A percentile compares a stretch with the other conserved stretches of the same genome.
These are phyloP conservation scores for Rattus norvegicus DNA, from an alignment of 2,113 vertebrate genomes.

Conservation along the genomic window GRCr8 NC_086038.1:50366501-50367000, in stretches of 20 bases:
- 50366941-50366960: neutral
- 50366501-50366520: neutral
- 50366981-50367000: neutral
- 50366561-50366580: neutral
- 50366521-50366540: neutral
- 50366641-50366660: neutral
- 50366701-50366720: neutral
- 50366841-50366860: constrained; percentile 22
- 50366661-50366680: neutral
- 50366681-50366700: neutral
- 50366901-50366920: neutral
- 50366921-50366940: neutral
- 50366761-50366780: neutral
- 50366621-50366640: neutral
- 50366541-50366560: neutral
- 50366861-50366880: constrained; percentile 44
- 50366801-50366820: constrained; percentile 47
- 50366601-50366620: neutral
- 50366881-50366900: constrained; percentile 49
- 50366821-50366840: constrained; percentile 29
- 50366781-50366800: constrained; percentile 25
- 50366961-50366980: constrained; percentile 27
- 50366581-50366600: neutral
- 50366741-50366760: neutral
- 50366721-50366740: no score